A percentile compares a stretch with the other conserved stretches of the same genome.
Conservation (phyloP, 2,888 invertebrate genomes). For the Coremacera marginata region DNA sequence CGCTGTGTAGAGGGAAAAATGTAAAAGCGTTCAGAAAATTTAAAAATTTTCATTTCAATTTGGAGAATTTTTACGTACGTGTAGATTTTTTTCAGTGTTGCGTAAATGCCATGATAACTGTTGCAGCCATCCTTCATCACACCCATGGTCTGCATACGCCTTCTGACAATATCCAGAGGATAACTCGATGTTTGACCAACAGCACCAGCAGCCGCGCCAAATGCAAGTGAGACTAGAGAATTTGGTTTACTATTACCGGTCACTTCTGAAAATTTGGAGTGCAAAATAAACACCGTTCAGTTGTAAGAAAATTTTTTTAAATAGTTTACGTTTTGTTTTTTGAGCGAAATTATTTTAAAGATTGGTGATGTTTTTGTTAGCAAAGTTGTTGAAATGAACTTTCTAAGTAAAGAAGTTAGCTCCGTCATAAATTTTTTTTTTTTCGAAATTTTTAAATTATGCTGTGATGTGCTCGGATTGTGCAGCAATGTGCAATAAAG, state of each 20-base stretch:
- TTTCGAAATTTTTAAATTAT: no score
- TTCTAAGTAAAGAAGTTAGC: no score
- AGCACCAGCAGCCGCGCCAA: conserved; percentile 93
- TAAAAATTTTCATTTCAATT: neutral
- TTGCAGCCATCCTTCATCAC: conserved; percentile 68
- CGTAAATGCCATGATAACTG: conserved; percentile 75
- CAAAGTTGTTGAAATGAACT: no score
- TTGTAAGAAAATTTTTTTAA: no score
- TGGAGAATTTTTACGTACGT: conserved; percentile 70
- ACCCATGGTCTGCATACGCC: conserved; percentile 75
- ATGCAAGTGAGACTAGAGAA: conserved; percentile 78
- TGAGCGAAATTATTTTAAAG: no score
- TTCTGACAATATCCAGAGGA: conserved; percentile 90
- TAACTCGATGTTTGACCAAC: conserved; percentile 96
- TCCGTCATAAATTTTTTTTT: no score
- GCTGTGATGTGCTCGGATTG: no score
- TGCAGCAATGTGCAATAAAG: no score
- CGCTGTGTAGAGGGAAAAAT: conserved; percentile 71
- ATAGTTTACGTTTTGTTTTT: no score
- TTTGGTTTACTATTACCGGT: conserved; percentile 70
- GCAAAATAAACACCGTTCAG: no score
- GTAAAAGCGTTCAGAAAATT: neutral
- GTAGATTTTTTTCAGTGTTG: conserved; percentile 79
- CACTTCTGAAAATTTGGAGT: conserved; percentile 61
- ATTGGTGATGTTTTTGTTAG: no score